These are phyloP conservation scores for Portunus trituberculatus DNA, from an alignment of 1,140 invertebrate genomes.

Conservation along the genomic window DNA sequence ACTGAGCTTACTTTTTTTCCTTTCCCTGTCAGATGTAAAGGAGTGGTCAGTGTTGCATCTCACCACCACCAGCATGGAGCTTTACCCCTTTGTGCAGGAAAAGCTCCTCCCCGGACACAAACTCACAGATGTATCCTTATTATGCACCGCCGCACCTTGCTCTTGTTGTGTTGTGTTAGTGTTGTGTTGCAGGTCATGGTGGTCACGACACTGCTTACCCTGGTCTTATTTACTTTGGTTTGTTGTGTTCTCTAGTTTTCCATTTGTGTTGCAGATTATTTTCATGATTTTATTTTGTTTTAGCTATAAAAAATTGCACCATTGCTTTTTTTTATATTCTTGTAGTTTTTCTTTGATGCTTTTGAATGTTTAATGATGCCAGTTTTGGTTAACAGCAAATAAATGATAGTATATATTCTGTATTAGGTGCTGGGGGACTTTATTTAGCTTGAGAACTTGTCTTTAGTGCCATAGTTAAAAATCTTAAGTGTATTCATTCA, in stretches of 20 bases:
- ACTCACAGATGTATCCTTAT: conserved; percentile 71
- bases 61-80: conserved; percentile 63
- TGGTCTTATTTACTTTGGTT: not conserved
- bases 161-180: conserved; percentile 3
- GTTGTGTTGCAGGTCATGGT: not conserved
- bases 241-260: not conserved
- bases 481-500: too few relatives aligned
- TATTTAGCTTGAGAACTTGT: too few relatives aligned
- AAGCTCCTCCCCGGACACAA: conserved; percentile 70
- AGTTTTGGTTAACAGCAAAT: too few relatives aligned
- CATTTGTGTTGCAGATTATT: not conserved
- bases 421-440: too few relatives aligned
- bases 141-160: conserved; percentile 48
- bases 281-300: not conserved
- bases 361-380: not conserved
- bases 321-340: not conserved
- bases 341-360: not conserved
- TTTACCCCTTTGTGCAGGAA: conserved; percentile 68
- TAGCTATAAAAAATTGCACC: not conserved
- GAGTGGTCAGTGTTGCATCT: conserved; percentile 35
- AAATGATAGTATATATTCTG: too few relatives aligned
- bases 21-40: conserved; percentile 58
- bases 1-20: not conserved
- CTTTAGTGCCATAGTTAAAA: too few relatives aligned
- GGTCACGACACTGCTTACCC: not conserved